Base-by-base conservation (phyloP, 2,113 vertebrate species). In the Sporophila hypoxantha region DNA sequence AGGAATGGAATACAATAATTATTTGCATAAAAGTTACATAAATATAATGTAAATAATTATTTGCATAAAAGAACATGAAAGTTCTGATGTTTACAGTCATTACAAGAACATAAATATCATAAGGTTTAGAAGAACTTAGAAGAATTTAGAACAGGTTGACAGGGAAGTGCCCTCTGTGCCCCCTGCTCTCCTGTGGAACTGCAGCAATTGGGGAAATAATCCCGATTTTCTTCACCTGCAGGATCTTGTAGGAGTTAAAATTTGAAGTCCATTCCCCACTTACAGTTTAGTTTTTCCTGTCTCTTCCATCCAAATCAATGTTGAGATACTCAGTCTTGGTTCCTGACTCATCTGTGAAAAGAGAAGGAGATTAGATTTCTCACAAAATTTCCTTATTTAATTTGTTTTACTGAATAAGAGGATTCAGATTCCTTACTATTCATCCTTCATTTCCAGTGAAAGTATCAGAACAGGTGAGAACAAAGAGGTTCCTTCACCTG, bases 171-270 rank as follows among this genome's bases (percentile, higher is more conserved):
- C 34, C 26, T 4, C 14, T 5, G 23, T 41, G 34, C 36, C 42
- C 42, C 15, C 50, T 60, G 42, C 17, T 32, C 17, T 5, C 17
- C 26, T 11, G 5, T 19, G 64, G 22, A 20, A 47, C 4, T 13
- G 36, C 30, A 83, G 52, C 18, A 18, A 9, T 42, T 42, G 21
- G 18, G 68, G 55, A 34, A 60, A 53, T 25, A 46, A 57, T 41
- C 29, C 2, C 0, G 2, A 0, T 18, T 15, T 55, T 47, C 47
- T 68, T 42, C 46, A 19, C 23, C 32, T 41, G 1, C 12, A 0
- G 2, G 16, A 4, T 14, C 32, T 8, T 53, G 25, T n/a, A 29
- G 19, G 46, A 26, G 3, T 14, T n/a, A 30, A 9, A 27, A 0
- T 64, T 70, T 74, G 8, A 18, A 10, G 15, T 20, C 59, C 3